Evolutionary conservation across 2,888 invertebrate genomes (phyloP).

Genomic region (Drosophila emarginata): DNA sequence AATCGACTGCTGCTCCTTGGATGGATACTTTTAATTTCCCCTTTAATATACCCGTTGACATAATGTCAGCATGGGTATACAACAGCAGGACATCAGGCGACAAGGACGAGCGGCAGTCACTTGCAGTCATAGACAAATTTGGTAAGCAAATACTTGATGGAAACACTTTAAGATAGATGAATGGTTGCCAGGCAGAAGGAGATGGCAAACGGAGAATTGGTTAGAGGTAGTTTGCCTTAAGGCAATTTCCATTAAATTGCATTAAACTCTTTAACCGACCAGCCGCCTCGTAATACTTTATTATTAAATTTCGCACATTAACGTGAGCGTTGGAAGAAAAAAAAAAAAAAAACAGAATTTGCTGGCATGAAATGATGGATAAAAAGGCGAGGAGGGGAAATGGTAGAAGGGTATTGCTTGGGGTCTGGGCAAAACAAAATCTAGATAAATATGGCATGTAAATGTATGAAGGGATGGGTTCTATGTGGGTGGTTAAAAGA

Average conservation of each 20-base stretch:
- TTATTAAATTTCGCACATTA: slow-evolving; percentile 77
- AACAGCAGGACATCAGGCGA: slow-evolving; percentile 27
- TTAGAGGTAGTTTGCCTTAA: not conserved
- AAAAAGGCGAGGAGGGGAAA: not conserved
- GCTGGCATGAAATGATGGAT: slow-evolving; percentile 24
- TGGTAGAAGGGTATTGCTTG: slow-evolving; percentile 8
- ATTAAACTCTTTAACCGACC: slow-evolving; percentile 69
- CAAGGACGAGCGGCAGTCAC: slow-evolving; percentile 49
- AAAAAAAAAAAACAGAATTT: slow-evolving; percentile 27
- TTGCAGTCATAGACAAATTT: slow-evolving; percentile 64
- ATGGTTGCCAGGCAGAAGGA: not conserved
- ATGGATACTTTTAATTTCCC: no score
- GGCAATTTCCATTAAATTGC: slow-evolving; percentile 25
- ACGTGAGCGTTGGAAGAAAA: slow-evolving; percentile 11
- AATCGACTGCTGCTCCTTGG: no score
- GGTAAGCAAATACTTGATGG: slow-evolving; percentile 49
- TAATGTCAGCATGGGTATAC: slow-evolving; percentile 4
- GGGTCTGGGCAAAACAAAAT: slow-evolving; percentile 62
- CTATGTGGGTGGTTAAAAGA: not conserved
- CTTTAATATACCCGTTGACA: not conserved
- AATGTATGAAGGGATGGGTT: slow-evolving; percentile 10
- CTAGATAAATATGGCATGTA: slow-evolving; percentile 70
- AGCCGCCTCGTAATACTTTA: slow-evolving; percentile 64
- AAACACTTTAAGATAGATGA: slow-evolving; percentile 50
- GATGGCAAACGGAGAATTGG: slow-evolving; percentile 38